phyloP scores from a whole-genome alignment of 2,797 vertebrate genomes.

The Lepus townsendii region DNA sequence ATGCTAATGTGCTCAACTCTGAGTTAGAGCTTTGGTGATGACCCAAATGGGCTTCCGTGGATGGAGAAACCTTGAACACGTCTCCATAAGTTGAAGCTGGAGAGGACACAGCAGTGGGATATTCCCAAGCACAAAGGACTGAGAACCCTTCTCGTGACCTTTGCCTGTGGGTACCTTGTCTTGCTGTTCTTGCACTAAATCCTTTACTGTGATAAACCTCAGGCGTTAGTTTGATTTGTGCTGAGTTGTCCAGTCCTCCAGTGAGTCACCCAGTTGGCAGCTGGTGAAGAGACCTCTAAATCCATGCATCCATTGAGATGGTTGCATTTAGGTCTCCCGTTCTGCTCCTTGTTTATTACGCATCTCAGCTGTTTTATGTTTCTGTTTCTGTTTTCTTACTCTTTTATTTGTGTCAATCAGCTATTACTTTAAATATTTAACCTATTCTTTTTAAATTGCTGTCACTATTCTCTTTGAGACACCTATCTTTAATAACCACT shows the following conservation, averaged over 20 bases:
- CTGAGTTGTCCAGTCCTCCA: too few relatives aligned
- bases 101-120: neutral
- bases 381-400: neutral
- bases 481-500: neutral
- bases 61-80: neutral
- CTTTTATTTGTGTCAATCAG: neutral
- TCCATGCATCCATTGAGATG: too few relatives aligned
- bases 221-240: neutral
- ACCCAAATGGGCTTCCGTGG: neutral
- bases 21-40: neutral
- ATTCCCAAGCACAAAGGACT: neutral
- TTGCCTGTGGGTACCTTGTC: neutral
- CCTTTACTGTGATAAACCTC: neutral
- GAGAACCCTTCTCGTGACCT: neutral
- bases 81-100: neutral
- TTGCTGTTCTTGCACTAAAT: neutral
- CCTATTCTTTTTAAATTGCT: neutral
- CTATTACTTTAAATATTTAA: neutral
- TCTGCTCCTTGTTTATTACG: neutral
- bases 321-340: neutral
- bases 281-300: neutral
- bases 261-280: neutral
- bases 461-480: neutral
- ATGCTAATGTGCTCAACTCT: neutral
- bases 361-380: neutral